Conservation (phyloP, 1,140 invertebrate species). For the Papilio xuthus region DNA sequence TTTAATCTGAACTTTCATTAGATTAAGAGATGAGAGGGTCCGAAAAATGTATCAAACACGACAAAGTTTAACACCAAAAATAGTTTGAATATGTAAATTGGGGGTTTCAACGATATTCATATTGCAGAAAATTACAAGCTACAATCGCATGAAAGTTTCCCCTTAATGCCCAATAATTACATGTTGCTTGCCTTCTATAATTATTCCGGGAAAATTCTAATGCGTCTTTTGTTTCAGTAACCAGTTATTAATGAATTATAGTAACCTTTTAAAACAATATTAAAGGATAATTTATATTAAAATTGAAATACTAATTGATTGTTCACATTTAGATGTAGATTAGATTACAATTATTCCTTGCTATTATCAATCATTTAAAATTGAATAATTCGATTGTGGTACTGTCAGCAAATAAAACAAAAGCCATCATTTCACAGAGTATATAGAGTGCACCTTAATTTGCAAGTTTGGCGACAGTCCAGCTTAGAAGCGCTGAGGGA, state of each 20-base stretch:
- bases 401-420: conserved; percentile 28
- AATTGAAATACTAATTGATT: not conserved
- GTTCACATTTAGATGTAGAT: not conserved
- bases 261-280: not conserved
- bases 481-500: conserved; percentile 26
- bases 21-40: conserved; percentile 1
- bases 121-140: conserved; percentile 21
- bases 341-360: not conserved
- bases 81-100: conserved; percentile 17
- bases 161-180: conserved; percentile 12
- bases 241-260: not conserved
- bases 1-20: not conserved
- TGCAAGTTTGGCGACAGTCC: conserved; percentile 35
- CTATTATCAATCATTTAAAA: not conserved
- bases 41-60: conserved; percentile 1
- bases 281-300: not conserved
- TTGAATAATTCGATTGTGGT: not conserved
- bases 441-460: conserved; percentile 31
- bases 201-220: not conserved
- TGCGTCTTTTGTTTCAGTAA: not conserved
- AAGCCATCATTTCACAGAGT: conserved; percentile 10
- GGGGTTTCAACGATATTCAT: conserved; percentile 11
- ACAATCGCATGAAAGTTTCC: conserved; percentile 7
- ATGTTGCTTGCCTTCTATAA: conserved; percentile 11
- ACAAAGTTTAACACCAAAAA: conserved; percentile 2